These are phyloP conservation scores for Menidia menidia DNA, from an alignment of 2,797 vertebrate species.

Conservation along the genomic window DNA sequence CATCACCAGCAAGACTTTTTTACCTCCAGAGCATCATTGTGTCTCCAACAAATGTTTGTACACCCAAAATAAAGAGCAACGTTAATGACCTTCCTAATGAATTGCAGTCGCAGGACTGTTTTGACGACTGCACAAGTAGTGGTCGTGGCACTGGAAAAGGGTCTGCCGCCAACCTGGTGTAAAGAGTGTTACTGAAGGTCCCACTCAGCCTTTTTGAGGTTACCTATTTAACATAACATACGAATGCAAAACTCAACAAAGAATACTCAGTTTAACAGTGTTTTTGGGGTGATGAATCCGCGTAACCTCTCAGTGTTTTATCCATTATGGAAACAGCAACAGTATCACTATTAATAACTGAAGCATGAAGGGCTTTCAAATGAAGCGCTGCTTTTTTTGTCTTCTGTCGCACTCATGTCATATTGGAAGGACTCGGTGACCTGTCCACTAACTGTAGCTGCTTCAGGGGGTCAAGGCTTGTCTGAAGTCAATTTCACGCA, in stretches of 20 bases:
- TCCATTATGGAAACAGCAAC: conserved; percentile 26
- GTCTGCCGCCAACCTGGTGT: not conserved
- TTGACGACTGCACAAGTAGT: conserved; percentile 2
- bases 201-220: not conserved
- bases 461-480: not conserved
- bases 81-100: conserved; percentile 5
- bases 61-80: conserved; percentile 13
- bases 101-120: conserved; percentile 18
- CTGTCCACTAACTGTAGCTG: not conserved
- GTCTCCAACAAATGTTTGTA: conserved; percentile 38
- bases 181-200: conserved; percentile 1
- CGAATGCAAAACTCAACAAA: conserved; percentile 13
- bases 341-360: conserved; percentile 19
- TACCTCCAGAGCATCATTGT: conserved; percentile 58
- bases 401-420: conserved; percentile 59
- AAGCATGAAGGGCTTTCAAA: conserved; percentile 44
- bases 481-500: not conserved
- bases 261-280: conserved; percentile 5
- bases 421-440: conserved; percentile 40
- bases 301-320: conserved; percentile 38
- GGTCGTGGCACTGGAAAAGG: conserved; percentile 4
- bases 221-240: not conserved
- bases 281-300: conserved; percentile 18
- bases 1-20: conserved; percentile 49
- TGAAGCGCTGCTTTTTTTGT: conserved; percentile 62